phyloP scores from a whole-genome alignment of 2,113 vertebrate species.

The Chaetorhynchus papuensis region DNA sequence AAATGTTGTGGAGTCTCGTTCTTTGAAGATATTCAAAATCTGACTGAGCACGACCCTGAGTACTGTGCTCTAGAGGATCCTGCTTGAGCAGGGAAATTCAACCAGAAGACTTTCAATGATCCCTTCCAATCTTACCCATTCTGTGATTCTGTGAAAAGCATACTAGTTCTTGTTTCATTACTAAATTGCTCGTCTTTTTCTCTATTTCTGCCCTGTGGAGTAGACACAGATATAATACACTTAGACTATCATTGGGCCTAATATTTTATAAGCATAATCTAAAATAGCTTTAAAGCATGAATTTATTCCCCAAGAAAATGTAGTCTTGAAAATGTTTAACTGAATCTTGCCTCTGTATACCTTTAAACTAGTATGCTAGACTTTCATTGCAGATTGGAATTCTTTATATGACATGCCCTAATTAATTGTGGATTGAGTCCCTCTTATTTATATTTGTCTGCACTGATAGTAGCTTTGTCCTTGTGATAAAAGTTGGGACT shows the following conservation, averaged over 20 bases:
- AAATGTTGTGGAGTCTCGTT: fast-evolving
- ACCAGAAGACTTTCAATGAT: neutral
- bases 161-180: neutral
- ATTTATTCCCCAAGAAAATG: neutral
- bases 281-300: neutral
- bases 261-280: neutral
- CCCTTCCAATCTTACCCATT: neutral
- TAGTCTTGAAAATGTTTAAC: neutral
- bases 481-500: neutral
- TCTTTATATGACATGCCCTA: neutral
- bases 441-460: neutral
- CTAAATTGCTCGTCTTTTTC: neutral
- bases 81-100: neutral
- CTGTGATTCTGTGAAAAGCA: neutral
- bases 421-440: neutral
- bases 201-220: neutral
- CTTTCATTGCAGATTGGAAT: neutral
- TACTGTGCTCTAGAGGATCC: neutral
- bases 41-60: fast-evolving
- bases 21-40: neutral
- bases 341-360: neutral
- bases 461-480: neutral
- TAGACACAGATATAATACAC: neutral
- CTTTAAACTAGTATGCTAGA: neutral
- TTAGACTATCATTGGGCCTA: neutral